phyloP scores from a whole-genome alignment of 2,888 invertebrate species.

The Trypoxylon attenuatum region DNA sequence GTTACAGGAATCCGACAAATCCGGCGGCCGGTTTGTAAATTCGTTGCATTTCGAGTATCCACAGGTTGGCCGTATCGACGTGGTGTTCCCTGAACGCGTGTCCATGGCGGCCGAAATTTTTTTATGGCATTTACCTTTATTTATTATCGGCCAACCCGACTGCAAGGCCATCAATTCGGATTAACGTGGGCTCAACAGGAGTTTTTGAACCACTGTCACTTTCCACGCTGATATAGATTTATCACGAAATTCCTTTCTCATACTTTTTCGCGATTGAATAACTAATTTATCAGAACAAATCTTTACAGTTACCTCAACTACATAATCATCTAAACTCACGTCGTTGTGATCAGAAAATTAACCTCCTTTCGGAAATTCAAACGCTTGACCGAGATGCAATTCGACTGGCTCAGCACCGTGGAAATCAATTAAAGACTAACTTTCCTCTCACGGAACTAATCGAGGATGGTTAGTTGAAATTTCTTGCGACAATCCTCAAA shows the following conservation, averaged over 20 bases:
- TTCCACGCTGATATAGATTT: constrained; percentile 24
- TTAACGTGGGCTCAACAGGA: constrained; percentile 42
- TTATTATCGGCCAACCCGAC: constrained; percentile 43
- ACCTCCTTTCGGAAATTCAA: too few relatives aligned
- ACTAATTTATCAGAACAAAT: constrained; percentile 3
- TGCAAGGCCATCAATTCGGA: constrained; percentile 48
- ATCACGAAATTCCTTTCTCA: constrained; percentile 4
- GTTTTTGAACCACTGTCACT: constrained; percentile 50
- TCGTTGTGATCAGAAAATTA: too few relatives aligned
- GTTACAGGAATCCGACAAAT: not conserved
- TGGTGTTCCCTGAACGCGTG: not conserved
- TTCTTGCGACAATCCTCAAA: constrained; percentile 15
- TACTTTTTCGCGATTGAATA: not conserved
- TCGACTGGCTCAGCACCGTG: constrained; percentile 19
- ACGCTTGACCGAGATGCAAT: constrained; percentile 26
- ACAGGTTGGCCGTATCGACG: constrained; percentile 38
- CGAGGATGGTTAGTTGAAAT: constrained; percentile 18
- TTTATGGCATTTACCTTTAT: constrained; percentile 38
- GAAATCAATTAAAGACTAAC: constrained; percentile 40
- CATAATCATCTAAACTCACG: too few relatives aligned
- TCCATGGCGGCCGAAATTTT: constrained; percentile 8
- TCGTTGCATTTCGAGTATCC: constrained; percentile 16
- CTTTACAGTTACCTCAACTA: too few relatives aligned
- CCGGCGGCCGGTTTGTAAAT: constrained; percentile 4
- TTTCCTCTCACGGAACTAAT: too few relatives aligned